Conservation (phyloP, 2,113 vertebrate species). For the Tachysurus fulvidraco region DNA sequence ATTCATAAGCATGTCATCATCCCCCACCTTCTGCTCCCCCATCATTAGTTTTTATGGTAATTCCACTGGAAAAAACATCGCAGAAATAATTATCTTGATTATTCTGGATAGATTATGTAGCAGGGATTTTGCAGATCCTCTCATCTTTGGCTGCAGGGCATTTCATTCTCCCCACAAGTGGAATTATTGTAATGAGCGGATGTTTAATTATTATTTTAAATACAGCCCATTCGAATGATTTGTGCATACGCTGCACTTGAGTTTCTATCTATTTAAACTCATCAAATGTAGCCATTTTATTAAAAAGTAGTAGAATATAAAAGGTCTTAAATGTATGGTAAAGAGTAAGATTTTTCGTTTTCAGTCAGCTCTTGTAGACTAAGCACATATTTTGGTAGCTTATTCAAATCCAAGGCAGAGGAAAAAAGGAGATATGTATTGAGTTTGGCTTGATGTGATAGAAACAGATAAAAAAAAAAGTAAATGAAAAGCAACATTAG, state of each 20-base stretch:
- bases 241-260: slow-evolving; percentile 51
- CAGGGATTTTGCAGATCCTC: slow-evolving; percentile 59
- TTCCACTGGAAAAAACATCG: slow-evolving; percentile 63
- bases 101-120: slow-evolving; percentile 70
- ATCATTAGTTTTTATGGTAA: slow-evolving; percentile 71
- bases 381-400: neutral
- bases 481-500: neutral
- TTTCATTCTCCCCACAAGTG: slow-evolving; percentile 66
- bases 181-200: slow-evolving; percentile 72
- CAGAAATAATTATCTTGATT: slow-evolving; percentile 76
- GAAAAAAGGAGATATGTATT: neutral
- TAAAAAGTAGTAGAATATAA: slow-evolving; percentile 43
- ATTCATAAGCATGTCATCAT: slow-evolving; percentile 15
- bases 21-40: slow-evolving; percentile 16
- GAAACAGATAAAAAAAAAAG: slow-evolving; percentile 15
- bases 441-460: neutral
- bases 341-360: neutral
- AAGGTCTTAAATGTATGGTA: slow-evolving; percentile 56
- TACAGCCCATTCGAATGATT: slow-evolving; percentile 57
- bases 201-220: slow-evolving; percentile 77
- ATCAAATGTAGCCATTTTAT: slow-evolving; percentile 52
- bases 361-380: neutral
- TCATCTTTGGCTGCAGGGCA: slow-evolving; percentile 63
- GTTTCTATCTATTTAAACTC: slow-evolving; percentile 43
- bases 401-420: neutral